Conservation (phyloP, 2,888 invertebrate genomes). For the Cryptus armator region DNA sequence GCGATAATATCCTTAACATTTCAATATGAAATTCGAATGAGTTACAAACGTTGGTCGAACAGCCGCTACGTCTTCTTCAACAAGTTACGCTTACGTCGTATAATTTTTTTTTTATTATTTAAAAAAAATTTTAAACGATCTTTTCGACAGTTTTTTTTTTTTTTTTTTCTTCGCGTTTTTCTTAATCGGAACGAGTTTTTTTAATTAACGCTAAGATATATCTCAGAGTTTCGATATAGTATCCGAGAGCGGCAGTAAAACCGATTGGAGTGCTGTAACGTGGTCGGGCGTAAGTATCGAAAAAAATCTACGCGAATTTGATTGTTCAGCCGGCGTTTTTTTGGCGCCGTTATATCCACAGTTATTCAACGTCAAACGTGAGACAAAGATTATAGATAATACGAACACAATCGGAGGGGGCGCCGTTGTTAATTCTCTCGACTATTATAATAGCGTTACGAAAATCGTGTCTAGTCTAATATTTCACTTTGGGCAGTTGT, state of each 20-base stretch:
- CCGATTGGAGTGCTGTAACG: conserved; percentile 48
- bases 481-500: conserved; percentile 16
- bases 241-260: conserved; percentile 55
- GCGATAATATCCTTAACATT: conserved; percentile 36
- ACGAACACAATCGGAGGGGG: neutral
- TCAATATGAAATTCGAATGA: conserved; percentile 61
- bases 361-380: neutral
- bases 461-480: conserved; percentile 14
- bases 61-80: conserved; percentile 23
- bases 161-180: neutral
- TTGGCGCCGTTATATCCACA: neutral
- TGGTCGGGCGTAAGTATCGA: conserved; percentile 8
- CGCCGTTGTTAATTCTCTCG: conserved; percentile 4
- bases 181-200: conserved; percentile 13
- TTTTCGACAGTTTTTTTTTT: neutral
- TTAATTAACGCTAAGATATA: conserved; percentile 25
- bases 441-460: conserved; percentile 11
- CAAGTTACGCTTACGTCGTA: conserved; percentile 13
- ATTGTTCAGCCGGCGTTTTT: conserved; percentile 4
- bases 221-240: conserved; percentile 44
- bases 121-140: neutral
- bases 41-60: conserved; percentile 56
- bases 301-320: conserved; percentile 27
- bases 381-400: conserved; percentile 36
- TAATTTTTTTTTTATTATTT: conserved; percentile 7